Percentiles rank a stretch among this genome's conserved stretches.
Evolutionary conservation across 2,113 vertebrate genomes (phyloP).

Genomic region (Spheniscus mendiculus): DNA sequence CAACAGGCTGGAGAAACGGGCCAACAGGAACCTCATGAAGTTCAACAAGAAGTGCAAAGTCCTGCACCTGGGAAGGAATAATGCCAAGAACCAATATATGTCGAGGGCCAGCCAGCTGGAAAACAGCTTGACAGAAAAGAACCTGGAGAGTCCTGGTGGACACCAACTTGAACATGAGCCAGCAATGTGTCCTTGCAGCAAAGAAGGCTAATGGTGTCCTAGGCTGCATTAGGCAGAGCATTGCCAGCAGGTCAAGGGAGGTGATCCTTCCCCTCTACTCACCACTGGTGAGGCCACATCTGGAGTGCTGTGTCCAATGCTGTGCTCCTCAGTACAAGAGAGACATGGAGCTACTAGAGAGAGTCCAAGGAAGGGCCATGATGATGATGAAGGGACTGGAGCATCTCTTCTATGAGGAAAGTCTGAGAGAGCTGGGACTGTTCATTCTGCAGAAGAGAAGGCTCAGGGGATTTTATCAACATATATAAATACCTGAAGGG

Average conservation of each 20-base stretch:
- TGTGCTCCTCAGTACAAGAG: background rate
- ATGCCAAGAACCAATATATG: background rate
- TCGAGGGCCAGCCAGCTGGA: too few species aligned
- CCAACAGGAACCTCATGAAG: background rate
- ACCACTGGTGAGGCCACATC: background rate
- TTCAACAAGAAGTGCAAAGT: background rate
- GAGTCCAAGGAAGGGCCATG: background rate
- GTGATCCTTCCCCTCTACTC: background rate
- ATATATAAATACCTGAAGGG: background rate
- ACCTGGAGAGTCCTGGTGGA: background rate
- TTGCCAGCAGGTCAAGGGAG: background rate
- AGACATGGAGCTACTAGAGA: background rate
- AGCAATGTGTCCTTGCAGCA: background rate
- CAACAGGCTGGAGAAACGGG: background rate
- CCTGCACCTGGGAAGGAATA: background rate
- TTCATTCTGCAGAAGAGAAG: background rate
- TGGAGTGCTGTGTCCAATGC: background rate
- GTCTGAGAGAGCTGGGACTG: background rate
- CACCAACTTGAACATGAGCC: background rate
- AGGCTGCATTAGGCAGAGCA: background rate
- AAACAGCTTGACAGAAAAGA: background rate
- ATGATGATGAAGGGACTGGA: background rate
- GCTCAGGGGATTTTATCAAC: background rate
- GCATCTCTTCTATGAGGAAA: background rate
- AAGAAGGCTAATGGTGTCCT: background rate